Conservation (phyloP, 2,113 vertebrate species). For the Ochotona curzoniae region DNA sequence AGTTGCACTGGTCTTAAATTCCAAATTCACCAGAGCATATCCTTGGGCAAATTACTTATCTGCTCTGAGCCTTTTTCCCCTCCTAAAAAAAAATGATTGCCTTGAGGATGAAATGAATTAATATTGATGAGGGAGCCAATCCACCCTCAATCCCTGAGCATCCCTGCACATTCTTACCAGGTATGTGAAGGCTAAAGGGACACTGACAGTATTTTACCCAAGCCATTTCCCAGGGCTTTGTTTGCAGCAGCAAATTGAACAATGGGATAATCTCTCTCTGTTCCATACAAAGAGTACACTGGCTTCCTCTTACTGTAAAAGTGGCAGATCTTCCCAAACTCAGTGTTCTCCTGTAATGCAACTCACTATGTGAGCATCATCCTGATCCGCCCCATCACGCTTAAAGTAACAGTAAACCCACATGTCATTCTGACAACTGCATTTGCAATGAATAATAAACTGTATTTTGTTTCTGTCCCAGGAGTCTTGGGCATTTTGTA, state of each 20-base stretch:
- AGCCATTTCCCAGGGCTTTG: slow-evolving; percentile 17
- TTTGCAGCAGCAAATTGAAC: slow-evolving; percentile 2
- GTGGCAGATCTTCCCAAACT: neutral
- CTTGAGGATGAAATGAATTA: slow-evolving; percentile 42
- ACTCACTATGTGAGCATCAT: neutral
- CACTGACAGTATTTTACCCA: neutral
- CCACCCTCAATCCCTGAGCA: neutral
- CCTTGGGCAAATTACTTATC: slow-evolving; percentile 26
- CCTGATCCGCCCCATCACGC: neutral
- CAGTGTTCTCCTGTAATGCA: neutral
- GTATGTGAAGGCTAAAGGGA: slow-evolving; percentile 39
- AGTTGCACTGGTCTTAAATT: slow-evolving; percentile 49
- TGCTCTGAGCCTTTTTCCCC: neutral
- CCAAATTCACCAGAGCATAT: slow-evolving; percentile 30
- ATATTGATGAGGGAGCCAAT: neutral
- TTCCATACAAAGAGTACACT: slow-evolving; percentile 44
- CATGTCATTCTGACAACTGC: neutral
- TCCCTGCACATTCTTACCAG: neutral
- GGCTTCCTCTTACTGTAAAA: slow-evolving; percentile 21
- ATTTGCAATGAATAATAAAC: slow-evolving; percentile 46
- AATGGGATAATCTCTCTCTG: slow-evolving; percentile 4
- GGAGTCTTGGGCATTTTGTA: neutral
- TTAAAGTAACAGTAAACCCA: neutral
- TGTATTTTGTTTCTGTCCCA: neutral
- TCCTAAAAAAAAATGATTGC: slow-evolving; percentile 16